These are phyloP conservation scores for Abrostola tripartita DNA, from an alignment of 2,888 invertebrate genomes.

Conservation along the genomic window DNA sequence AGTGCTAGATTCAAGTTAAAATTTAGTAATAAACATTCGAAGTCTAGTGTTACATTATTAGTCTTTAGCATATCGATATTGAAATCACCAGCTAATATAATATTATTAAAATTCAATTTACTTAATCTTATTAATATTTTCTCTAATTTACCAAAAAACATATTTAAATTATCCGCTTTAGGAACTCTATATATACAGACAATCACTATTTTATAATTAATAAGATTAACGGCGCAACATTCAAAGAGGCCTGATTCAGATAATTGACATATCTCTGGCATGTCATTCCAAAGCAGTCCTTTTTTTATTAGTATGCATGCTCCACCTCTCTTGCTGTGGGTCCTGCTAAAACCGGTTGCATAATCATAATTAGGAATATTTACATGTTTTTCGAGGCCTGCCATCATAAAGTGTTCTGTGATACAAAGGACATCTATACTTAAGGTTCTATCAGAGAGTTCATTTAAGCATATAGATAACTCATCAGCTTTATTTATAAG, in stretches of 20 bases:
- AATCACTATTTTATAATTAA: not conserved
- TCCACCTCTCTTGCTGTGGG: not conserved
- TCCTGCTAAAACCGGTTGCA: not conserved
- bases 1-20: not conserved
- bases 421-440: conserved; percentile 7
- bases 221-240: conserved; percentile 7
- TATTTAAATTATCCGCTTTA: not conserved
- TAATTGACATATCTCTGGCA: conserved; percentile 1
- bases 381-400: conserved; percentile 1
- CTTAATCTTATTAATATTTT: not conserved
- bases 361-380: not conserved
- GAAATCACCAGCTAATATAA: not conserved
- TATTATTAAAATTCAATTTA: not conserved
- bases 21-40: not conserved
- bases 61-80: not conserved
- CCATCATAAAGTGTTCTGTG: conserved; percentile 14
- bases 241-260: not conserved
- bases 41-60: not conserved
- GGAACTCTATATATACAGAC: conserved; percentile 11
- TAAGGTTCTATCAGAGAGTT: not conserved
- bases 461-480: not conserved
- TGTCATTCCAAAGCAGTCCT: not conserved
- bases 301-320: conserved; percentile 9
- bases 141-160: conserved; percentile 4
- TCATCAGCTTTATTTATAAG: no score